phyloP scores from a whole-genome alignment of 2,797 vertebrate genomes.

The Alosa sapidissima region DNA sequence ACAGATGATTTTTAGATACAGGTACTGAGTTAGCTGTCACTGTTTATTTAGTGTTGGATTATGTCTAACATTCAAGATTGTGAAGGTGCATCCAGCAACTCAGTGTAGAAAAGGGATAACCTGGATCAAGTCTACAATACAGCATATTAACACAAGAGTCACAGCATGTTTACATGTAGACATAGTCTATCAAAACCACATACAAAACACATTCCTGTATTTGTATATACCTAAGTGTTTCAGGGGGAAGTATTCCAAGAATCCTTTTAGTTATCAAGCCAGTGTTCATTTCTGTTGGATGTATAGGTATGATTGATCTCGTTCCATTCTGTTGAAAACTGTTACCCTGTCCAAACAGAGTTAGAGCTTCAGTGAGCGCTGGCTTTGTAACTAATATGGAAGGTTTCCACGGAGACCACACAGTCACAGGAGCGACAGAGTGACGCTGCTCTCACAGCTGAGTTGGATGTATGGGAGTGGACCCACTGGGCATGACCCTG shows the following conservation, averaged over 20 bases:
- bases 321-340: not conserved
- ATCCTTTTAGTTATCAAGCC: not conserved
- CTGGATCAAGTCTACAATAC: not conserved
- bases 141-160: not conserved
- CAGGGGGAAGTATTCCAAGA: not conserved
- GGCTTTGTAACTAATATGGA: not conserved
- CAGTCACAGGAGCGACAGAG: not conserved
- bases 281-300: not conserved
- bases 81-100: not conserved
- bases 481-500: slow-evolving; percentile 53
- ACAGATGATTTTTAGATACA: not conserved
- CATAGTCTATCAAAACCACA: not conserved
- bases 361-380: not conserved
- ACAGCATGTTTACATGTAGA: not conserved
- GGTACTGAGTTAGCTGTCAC: not conserved
- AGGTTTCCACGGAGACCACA: not conserved
- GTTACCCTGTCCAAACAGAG: not conserved
- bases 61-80: not conserved
- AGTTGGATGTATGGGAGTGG: not conserved
- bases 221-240: not conserved
- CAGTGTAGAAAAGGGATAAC: not conserved
- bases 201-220: not conserved
- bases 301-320: not conserved
- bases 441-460: not conserved
- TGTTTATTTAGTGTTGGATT: not conserved